Evolutionary conservation across 1,140 invertebrate genomes (phyloP), one percentile per base, ranked within the genome.

Genomic region (Calephelis nemesis): DNA sequence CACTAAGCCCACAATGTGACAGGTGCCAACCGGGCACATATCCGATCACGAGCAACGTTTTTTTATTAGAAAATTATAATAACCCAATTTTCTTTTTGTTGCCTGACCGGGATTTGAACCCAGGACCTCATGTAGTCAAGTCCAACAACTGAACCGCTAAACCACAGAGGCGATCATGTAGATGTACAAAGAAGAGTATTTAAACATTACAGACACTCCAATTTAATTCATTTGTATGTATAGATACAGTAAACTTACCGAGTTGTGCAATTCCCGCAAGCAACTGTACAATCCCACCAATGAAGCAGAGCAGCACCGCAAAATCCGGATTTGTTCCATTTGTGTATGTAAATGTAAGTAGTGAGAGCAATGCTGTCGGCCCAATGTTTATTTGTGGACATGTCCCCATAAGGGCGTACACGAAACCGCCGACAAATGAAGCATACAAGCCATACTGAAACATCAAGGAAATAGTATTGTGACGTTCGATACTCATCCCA

Each of bases 361-460:
- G 91, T 0, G 96, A 95, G 74, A 96, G 92, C 39, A 97, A 92
- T 3, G 96, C 96, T 0, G 96, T 96, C 5, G 96, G 96, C 1
- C 96, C 96, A 19, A 97, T 95, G 74, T 96, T 97, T 52, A 98
- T 94, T 87, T 97, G 96, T 67, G 95, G 96, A 72, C 95, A 95
- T 4, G 96, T 97, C 5, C 97, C 97, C 80, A 98, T 94, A 19
- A 97, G 40, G 13, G 94, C 94, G 90, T 98, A 98, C 8, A 97
- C 93, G 75, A 98, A 95, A 74, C 96, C 95, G 4, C 97, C 96
- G 77, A 95, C 94, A 72, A 98, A 96, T 0, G 96, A 95, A 12
- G 96, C 96, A 87, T 98, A 98, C 6, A 98, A 91, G 0, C 97
- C 97, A 92, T 96, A 97, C 94, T 97, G 93, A 64, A 94, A 94